A percentile compares a stretch with the other conserved stretches of the same genome.
These are phyloP conservation scores for Troilus luridus DNA, from an alignment of 2,888 invertebrate genomes.

Conservation along the genomic window DNA sequence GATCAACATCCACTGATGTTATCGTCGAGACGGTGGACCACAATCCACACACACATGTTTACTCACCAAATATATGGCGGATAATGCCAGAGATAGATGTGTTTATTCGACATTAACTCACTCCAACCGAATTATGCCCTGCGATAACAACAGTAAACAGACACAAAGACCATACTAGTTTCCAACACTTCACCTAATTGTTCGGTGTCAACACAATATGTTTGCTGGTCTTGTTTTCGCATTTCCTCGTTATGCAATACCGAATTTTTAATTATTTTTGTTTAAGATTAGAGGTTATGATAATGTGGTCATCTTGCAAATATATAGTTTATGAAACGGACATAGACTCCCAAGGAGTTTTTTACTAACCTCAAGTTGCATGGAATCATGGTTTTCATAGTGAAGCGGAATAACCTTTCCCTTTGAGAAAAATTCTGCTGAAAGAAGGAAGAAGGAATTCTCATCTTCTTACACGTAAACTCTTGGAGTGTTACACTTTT, in stretches of 20 bases:
- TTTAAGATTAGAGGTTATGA: no score
- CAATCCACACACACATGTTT: background rate
- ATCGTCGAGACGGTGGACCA: background rate
- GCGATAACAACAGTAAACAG: background rate
- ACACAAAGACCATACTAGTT: background rate
- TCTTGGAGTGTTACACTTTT: no score
- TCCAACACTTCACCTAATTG: background rate
- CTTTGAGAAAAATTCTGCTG: no score
- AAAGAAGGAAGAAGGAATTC: no score
- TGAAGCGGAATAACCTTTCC: no score
- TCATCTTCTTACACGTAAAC: no score
- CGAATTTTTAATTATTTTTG: background rate
- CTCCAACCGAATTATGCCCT: background rate
- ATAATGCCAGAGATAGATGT: background rate
- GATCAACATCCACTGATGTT: no score
- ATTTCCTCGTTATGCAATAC: background rate
- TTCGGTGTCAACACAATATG: background rate
- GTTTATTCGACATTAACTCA: background rate
- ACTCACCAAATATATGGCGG: background rate
- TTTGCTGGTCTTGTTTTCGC: background rate
- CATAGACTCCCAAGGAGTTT: no score
- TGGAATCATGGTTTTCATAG: no score
- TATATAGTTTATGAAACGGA: no score
- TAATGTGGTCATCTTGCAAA: no score
- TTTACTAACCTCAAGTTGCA: no score